A percentile compares a stretch with the other conserved stretches of the same genome.
Evolutionary conservation across 2,888 invertebrate species (phyloP).

Genomic region (Pollenia amentaria): DNA sequence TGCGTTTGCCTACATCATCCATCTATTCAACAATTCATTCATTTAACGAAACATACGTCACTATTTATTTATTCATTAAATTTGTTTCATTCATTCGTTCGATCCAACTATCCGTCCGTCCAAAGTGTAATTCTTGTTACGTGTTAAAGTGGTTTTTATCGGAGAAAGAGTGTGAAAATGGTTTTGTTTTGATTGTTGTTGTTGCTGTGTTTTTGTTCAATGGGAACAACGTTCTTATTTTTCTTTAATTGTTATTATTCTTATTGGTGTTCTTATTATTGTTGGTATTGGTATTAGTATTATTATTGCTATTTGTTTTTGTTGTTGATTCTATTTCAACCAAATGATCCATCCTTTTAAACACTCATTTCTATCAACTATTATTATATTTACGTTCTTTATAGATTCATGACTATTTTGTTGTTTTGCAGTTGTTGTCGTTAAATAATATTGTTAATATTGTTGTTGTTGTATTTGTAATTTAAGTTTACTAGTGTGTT

Average conservation of each 20-base stretch:
- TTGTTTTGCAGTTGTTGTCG: slow-evolving; percentile 22
- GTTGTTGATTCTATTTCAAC: slow-evolving; percentile 72
- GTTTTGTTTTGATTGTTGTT: slow-evolving; percentile 43
- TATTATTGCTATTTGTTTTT: slow-evolving; percentile 70
- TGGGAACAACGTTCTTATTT: slow-evolving; percentile 35
- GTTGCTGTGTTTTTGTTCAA: slow-evolving; percentile 38
- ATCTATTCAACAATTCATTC: slow-evolving; percentile 39
- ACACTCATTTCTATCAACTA: background rate
- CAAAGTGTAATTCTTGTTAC: slow-evolving; percentile 59
- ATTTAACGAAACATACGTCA: slow-evolving; percentile 66
- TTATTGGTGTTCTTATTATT: slow-evolving; percentile 44
- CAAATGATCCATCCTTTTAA: slow-evolving; percentile 64
- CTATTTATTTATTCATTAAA: slow-evolving; percentile 61
- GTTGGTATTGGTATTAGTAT: slow-evolving; percentile 44
- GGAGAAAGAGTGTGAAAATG: slow-evolving; percentile 21
- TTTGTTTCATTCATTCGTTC: slow-evolving; percentile 36
- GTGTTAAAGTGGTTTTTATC: slow-evolving; percentile 70
- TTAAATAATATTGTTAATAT: slow-evolving; percentile 16
- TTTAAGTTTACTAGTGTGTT: slow-evolving; percentile 13
- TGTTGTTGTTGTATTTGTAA: slow-evolving; percentile 25
- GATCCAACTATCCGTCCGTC: slow-evolving; percentile 8
- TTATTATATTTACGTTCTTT: background rate
- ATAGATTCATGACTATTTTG: slow-evolving; percentile 12
- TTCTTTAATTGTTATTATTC: slow-evolving; percentile 43
- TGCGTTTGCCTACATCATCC: slow-evolving; percentile 30